Evolutionary conservation across 1,140 invertebrate species (phyloP), one percentile per base, ranked within the genome.

Genomic region (Drosophila trapezifrons): DNA sequence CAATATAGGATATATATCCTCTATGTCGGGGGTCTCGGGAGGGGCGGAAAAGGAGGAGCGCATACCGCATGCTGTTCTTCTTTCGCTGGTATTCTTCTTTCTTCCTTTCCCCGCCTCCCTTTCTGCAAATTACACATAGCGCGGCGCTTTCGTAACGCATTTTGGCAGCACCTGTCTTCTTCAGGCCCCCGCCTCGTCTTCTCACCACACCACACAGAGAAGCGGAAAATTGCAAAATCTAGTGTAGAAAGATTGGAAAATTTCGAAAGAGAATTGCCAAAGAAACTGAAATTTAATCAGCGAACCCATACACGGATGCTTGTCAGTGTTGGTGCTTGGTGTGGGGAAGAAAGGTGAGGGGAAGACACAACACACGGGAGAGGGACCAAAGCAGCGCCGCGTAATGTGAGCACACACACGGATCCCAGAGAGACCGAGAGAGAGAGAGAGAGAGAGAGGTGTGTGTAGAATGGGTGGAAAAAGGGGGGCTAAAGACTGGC

Each of bases 201-300:
- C 37, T 20, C 43, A 18, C 37, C 29, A 12, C 42, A n/a, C n/a
- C 27, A 40, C 38, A 17, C 38, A 42, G 38, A 42, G 38, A 42
- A 17, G 9, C 18, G n/a, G 51, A 54, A 54, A 42, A 72, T 80
- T 79, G 77, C 70, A 57, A 79, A 79, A 79, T 78, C 32, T 56
- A 52, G 45, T 51, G 35, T 57, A 66, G 38, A 71, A 70, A 55
- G 49, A 71, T 71, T 45, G 65, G 47, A 76, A 76, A 59, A 81
- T 80, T 80, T 78, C 69, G 54, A 82, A 74, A 82, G 56, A 74
- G 69, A 37, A 69, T 59, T 65, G 54, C 73, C 62, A 27, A 66
- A 27, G 62, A 76, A 72, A 87, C 59, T 87, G 84, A 89, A 87
- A 87, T 89, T 87, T 75, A 87, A 87, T 87, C 84, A 84, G 84